Evolutionary conservation across 2,797 vertebrate species (phyloP).

Genomic region (Gallinago solitaria): DNA sequence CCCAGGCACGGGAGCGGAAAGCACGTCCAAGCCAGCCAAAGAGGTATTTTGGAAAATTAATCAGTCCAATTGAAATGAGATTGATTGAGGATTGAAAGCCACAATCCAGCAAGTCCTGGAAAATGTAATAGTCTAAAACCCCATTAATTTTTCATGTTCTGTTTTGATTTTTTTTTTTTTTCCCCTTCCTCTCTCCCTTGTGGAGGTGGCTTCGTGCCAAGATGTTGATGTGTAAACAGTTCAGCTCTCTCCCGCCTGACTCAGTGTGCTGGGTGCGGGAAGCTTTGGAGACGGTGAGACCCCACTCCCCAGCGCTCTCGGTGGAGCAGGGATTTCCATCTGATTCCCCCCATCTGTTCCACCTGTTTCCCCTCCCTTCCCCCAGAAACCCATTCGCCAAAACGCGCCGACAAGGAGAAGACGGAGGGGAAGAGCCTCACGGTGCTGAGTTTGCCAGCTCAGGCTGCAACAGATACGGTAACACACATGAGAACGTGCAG

Average conservation of each 20-base stretch:
- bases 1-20: rapidly evolving
- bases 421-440: neutral
- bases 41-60: constrained; percentile 15
- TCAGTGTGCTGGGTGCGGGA: neutral
- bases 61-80: constrained; percentile 30
- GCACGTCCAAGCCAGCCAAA: neutral
- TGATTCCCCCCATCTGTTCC: neutral
- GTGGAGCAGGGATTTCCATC: neutral
- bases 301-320: rapidly evolving
- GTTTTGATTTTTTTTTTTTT: neutral
- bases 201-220: neutral
- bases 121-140: constrained; percentile 49
- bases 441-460: neutral
- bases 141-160: constrained; percentile 58
- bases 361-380: neutral
- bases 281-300: neutral
- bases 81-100: constrained; percentile 42
- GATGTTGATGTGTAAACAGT: neutral
- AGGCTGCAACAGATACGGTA: neutral
- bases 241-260: neutral
- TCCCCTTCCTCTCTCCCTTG: neutral
- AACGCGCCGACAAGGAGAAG: neutral
- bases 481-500: rapidly evolving
- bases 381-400: neutral
- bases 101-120: constrained; percentile 4